A percentile compares a stretch with the other conserved stretches of the same genome.
phyloP scores from a whole-genome alignment of 2,888 invertebrate genomes.

The Steinernema hermaphroditum region DNA sequence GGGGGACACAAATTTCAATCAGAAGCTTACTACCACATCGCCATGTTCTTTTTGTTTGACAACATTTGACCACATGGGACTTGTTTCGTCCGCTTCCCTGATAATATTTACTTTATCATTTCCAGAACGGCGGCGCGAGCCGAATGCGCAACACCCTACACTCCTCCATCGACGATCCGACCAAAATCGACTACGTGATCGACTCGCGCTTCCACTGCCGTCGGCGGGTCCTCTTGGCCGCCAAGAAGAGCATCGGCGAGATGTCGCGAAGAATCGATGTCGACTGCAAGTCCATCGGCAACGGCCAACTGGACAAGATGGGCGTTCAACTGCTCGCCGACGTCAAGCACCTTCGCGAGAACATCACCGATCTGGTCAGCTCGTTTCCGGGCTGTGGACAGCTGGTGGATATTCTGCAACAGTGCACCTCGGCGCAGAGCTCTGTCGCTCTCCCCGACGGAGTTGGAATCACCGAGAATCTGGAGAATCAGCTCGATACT shows the following conservation, averaged over 20 bases:
- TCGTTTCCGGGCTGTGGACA: conserved; percentile 47
- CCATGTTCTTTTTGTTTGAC: too few species aligned
- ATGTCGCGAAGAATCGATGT: conserved; percentile 56
- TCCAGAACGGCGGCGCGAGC: conserved; percentile 57
- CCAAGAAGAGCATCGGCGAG: conserved; percentile 57
- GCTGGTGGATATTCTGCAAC: conserved; percentile 41
- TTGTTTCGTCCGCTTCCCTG: too few species aligned
- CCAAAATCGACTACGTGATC: conserved; percentile 42
- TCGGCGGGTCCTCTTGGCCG: conserved; percentile 44
- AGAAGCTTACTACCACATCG: too few species aligned
- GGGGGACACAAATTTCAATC: too few species aligned
- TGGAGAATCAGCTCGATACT: conserved; percentile 58
- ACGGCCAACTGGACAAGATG: conserved; percentile 57
- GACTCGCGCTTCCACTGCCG: conserved; percentile 51
- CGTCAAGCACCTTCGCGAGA: conserved; percentile 57
- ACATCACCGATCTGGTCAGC: conserved; percentile 47
- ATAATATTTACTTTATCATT: neutral
- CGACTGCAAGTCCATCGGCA: conserved; percentile 56
- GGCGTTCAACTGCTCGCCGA: conserved; percentile 59
- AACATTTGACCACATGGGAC: too few species aligned
- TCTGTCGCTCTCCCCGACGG: neutral
- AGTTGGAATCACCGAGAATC: conserved; percentile 6
- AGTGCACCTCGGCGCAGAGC: conserved; percentile 14
- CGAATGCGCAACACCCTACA: conserved; percentile 45
- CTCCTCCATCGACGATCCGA: conserved; percentile 40